phyloP scores from a whole-genome alignment of 2,797 vertebrate genomes.

The Melopsittacus undulatus region DNA sequence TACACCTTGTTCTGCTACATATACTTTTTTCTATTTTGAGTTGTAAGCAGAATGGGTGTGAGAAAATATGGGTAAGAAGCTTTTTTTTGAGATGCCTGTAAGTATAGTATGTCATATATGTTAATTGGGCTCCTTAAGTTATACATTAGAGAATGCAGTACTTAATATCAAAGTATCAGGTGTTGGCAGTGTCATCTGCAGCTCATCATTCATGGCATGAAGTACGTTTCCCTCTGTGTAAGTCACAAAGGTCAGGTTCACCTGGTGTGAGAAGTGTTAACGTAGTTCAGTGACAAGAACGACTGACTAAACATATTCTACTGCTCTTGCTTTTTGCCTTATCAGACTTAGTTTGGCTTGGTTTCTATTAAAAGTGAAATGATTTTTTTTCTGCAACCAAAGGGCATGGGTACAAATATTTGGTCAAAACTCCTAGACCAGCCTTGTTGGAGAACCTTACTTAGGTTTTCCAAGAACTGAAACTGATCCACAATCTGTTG shows the following conservation, averaged over 20 bases:
- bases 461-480: not conserved
- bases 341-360: not conserved
- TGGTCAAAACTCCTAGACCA: not conserved
- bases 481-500: not conserved
- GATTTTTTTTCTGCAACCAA: not conserved
- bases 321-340: not conserved
- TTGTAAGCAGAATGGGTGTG: not conserved
- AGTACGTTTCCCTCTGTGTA: not conserved
- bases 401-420: not conserved
- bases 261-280: not conserved
- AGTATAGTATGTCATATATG: not conserved
- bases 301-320: not conserved
- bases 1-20: not conserved
- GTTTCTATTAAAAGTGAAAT: not conserved
- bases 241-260: conserved; percentile 24
- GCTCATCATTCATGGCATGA: not conserved
- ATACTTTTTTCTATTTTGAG: not conserved
- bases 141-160: not conserved
- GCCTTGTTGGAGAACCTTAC: not conserved
- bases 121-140: conserved; percentile 21
- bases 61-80: not conserved
- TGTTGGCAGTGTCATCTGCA: not conserved
- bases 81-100: not conserved
- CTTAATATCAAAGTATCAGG: not conserved
- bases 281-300: not conserved